Conservation (phyloP, 2,888 invertebrate genomes). For the Patella pellucida region DNA sequence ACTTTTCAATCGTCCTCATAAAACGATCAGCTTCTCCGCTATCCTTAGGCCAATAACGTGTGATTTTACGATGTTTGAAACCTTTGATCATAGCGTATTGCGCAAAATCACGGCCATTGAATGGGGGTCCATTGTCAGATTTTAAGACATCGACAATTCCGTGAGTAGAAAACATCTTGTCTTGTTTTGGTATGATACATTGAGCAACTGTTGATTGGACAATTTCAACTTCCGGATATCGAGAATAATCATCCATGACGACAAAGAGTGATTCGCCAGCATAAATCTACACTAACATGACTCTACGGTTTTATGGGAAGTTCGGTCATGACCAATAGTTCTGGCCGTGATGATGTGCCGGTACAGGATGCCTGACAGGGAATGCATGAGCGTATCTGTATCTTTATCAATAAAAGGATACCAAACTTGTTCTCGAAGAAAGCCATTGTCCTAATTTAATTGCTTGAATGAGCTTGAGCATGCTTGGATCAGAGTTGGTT, state of each 20-base stretch:
- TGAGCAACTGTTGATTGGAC: constrained; percentile 24
- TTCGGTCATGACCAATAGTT: too few species aligned
- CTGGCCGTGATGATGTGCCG: too few species aligned
- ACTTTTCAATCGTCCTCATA: not conserved
- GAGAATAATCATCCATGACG: constrained; percentile 36
- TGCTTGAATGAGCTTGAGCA: constrained; percentile 30
- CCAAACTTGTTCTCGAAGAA: constrained; percentile 33
- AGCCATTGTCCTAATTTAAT: constrained; percentile 29
- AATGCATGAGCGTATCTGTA: constrained; percentile 18
- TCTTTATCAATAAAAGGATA: constrained; percentile 28
- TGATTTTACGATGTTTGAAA: not conserved
- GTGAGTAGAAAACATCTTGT: constrained; percentile 30
- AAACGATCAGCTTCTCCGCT: not conserved
- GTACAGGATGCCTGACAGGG: constrained; percentile 19
- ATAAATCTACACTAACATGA: constrained; percentile 34
- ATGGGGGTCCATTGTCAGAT: constrained; percentile 36
- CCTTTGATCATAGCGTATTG: not conserved
- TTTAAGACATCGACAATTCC: constrained; percentile 34
- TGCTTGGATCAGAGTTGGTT: constrained; percentile 22
- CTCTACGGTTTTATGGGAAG: constrained; percentile 31
- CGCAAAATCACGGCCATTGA: constrained; percentile 26
- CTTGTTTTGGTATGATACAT: constrained; percentile 29
- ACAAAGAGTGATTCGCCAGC: constrained; percentile 34
- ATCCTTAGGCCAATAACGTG: not conserved
- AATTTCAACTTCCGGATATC: constrained; percentile 36